Evolutionary conservation across 1,140 invertebrate genomes (phyloP), one percentile per base, ranked within the genome.

Genomic region (Drosophila punjabiensis): DNA sequence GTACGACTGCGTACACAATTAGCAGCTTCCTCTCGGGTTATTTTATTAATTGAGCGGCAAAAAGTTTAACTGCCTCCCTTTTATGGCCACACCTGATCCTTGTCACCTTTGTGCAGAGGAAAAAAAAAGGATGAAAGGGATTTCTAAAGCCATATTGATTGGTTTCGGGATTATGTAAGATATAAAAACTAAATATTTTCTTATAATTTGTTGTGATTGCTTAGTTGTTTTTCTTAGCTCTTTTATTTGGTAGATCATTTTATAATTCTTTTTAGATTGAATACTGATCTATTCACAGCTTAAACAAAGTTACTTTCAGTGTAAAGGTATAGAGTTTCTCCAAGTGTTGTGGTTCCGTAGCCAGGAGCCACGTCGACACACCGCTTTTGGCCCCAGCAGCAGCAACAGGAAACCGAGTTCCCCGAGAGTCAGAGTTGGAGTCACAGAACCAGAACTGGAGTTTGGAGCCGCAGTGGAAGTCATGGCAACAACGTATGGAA

Each of bases 1-100:
- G 63, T 59, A 62, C 50, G 30, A 56, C 56, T 64, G 67, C 74
- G 73, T 83, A 85, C 71, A 88, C 86, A 89, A 89, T 89, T 89
- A 89, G 81, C 79, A 89, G 85, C 86, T 89, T 89, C 82, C 85
- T 85, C 75, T 85, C 62, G 78, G 89, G 69, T 90, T 89, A 82
- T 82, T 89, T 89, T 90, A 89, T 89, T 89, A 89, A 89, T 89
- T 89, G 85, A 90, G 85, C 85, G 73, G 70, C 81, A 89, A 81
- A 73, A 89, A 90, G 85, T 90, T 89, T 56, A 65, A 70, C 81
- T 66, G 63, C 58, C 64, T 59, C 45, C 58, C 37, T 30, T 35
- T 76, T 45, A 56, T 37, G 43, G 47, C 65, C 43, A 20, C 63
- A 79, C 76, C 79, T 79, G 63, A 80, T 55, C 69, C 56, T 18